These are phyloP conservation scores for Phallusia fumigata DNA, from an alignment of 23 tunicate genomes.

Conservation along the genomic window DNA sequence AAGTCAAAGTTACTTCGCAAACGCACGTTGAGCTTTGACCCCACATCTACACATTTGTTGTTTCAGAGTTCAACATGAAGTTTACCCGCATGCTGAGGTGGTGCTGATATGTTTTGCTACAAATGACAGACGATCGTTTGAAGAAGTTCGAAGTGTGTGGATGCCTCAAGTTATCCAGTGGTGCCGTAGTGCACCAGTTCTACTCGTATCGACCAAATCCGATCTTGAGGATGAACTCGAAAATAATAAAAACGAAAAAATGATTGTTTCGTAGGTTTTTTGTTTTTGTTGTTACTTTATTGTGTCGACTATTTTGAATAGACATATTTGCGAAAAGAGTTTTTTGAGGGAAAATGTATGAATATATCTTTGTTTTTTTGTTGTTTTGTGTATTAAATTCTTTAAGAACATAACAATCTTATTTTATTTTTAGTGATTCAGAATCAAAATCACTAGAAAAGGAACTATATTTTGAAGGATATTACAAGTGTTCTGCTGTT, in stretches of 20 bases:
- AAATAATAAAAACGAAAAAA: not conserved
- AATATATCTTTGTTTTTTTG: not conserved
- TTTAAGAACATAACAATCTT: too few species aligned
- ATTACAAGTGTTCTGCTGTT: not conserved
- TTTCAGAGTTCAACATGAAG: not conserved
- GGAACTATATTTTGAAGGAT: not conserved
- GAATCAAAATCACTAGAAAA: not conserved
- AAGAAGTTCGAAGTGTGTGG: not conserved
- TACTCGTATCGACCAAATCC: not conserved
- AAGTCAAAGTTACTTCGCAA: too few species aligned
- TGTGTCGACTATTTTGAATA: too few species aligned
- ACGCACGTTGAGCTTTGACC: too few species aligned
- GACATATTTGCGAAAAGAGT: too few species aligned
- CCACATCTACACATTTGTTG: too few species aligned
- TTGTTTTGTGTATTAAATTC: not conserved
- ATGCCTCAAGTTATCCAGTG: not conserved
- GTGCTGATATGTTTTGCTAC: not conserved
- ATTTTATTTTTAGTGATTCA: not conserved
- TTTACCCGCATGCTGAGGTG: not conserved
- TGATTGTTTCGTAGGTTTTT: not conserved
- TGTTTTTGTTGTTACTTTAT: not conserved
- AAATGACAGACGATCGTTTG: not conserved
- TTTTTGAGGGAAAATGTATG: too few species aligned
- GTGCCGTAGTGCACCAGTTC: not conserved
- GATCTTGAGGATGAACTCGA: not conserved